phyloP scores from a whole-genome alignment of 2,888 invertebrate species.

The Lamellibrachia satsuma region DNA sequence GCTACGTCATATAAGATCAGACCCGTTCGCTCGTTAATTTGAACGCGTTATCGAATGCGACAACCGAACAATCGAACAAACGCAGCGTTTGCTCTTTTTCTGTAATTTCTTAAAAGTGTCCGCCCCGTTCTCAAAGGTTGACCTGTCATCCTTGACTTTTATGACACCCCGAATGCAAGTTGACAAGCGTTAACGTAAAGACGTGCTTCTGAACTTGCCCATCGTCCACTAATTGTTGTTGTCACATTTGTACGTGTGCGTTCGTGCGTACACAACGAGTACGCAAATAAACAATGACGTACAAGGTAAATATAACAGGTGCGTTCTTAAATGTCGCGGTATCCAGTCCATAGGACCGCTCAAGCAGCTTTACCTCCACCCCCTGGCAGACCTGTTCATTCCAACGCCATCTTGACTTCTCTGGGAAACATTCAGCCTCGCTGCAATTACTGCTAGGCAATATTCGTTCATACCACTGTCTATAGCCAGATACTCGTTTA shows the following conservation, averaged over 20 bases:
- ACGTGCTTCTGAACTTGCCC: not conserved
- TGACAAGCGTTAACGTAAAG: conserved; percentile 5
- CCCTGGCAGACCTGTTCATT: too few species aligned
- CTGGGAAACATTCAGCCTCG: too few species aligned
- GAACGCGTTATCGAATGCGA: not conserved
- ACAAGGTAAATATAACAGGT: not conserved
- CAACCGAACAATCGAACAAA: not conserved
- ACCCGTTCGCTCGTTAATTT: not conserved
- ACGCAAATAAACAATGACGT: not conserved
- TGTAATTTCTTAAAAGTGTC: not conserved
- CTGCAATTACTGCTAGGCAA: too few species aligned
- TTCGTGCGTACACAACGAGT: not conserved
- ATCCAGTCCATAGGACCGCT: not conserved
- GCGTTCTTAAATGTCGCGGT: not conserved
- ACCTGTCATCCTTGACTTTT: not conserved
- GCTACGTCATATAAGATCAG: not conserved
- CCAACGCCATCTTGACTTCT: too few species aligned
- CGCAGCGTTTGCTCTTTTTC: not conserved
- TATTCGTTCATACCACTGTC: too few species aligned
- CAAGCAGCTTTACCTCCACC: not conserved
- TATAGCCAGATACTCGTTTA: too few species aligned
- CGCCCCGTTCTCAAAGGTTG: not conserved
- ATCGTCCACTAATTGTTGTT: not conserved
- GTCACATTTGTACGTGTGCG: not conserved
- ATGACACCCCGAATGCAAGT: not conserved